Percentiles rank a stretch among this genome's conserved stretches.
Evolutionary conservation across 1,140 invertebrate species (phyloP).

Genomic region (Drosophila azteca): DNA sequence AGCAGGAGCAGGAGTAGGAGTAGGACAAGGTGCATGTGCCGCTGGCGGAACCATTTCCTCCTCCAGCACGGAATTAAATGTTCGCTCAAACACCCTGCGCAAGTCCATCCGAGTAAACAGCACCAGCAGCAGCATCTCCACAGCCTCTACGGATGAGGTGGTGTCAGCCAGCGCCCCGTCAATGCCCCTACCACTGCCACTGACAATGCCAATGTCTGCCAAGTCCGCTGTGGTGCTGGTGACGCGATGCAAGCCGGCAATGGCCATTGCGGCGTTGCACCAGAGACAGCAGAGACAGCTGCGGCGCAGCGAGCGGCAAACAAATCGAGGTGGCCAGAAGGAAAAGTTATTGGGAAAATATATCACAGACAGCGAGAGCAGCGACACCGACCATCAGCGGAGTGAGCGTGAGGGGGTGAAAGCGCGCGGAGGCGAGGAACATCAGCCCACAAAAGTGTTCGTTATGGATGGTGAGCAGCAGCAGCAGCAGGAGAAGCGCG

Average conservation of each 20-base stretch:
- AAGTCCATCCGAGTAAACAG: slow-evolving; percentile 81
- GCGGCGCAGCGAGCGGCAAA: slow-evolving; percentile 56
- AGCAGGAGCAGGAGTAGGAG: not conserved
- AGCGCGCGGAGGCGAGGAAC: slow-evolving; percentile 24
- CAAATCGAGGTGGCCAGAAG: slow-evolving; percentile 35
- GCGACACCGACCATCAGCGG: slow-evolving; percentile 11
- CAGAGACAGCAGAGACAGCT: slow-evolving; percentile 59
- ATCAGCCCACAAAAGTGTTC: slow-evolving; percentile 30
- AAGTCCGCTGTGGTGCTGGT: slow-evolving; percentile 64
- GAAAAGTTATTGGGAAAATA: slow-evolving; percentile 24
- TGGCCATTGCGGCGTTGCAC: slow-evolving; percentile 49
- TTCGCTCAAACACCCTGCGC: slow-evolving; percentile 46
- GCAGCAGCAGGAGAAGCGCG: slow-evolving; percentile 56
- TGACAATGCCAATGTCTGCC: slow-evolving; percentile 13
- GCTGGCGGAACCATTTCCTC: slow-evolving; percentile 31
- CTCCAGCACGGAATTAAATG: slow-evolving; percentile 32
- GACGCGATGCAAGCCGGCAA: slow-evolving; percentile 63
- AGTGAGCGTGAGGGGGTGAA: slow-evolving; percentile 13
- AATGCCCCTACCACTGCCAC: slow-evolving; percentile 9
- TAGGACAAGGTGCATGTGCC: slow-evolving; percentile 5
- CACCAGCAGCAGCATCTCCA: slow-evolving; percentile 81
- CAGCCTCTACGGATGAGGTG: slow-evolving; percentile 67
- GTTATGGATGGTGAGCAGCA: slow-evolving; percentile 12
- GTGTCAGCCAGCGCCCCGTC: slow-evolving; percentile 5
- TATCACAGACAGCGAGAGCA: slow-evolving; percentile 61